These are phyloP conservation scores for Toxostoma redivivum DNA, from an alignment of 2,113 vertebrate genomes.

Conservation along the genomic window DNA sequence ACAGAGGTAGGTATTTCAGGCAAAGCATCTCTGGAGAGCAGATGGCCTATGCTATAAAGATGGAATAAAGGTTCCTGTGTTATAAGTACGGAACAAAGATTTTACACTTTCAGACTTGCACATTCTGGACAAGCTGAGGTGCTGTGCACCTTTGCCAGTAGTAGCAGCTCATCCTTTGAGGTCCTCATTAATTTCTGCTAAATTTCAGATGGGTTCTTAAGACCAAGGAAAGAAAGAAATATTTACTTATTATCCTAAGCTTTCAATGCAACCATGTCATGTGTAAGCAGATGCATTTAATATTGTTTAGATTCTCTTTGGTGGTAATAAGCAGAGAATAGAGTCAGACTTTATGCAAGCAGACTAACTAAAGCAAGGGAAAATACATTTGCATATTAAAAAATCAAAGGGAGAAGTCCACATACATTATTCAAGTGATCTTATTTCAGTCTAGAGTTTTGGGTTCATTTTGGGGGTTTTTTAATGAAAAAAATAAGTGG, in stretches of 20 bases:
- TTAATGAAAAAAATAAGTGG: fast-evolving
- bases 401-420: neutral
- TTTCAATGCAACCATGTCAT: neutral
- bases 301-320: neutral
- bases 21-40: neutral
- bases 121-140: fast-evolving
- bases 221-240: neutral
- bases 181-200: neutral
- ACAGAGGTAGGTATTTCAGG: neutral
- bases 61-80: neutral
- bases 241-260: neutral
- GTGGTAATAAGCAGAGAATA: neutral
- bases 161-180: neutral
- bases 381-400: neutral
- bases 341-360: neutral
- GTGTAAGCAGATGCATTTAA: neutral
- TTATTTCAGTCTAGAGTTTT: neutral
- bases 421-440: neutral
- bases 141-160: neutral
- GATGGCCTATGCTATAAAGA: neutral
- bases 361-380: neutral
- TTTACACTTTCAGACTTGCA: neutral
- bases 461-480: neutral
- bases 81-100: neutral
- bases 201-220: neutral